Evolutionary conservation across 1,140 invertebrate genomes (phyloP).

Genomic region (Drosophila sechellia): DNA sequence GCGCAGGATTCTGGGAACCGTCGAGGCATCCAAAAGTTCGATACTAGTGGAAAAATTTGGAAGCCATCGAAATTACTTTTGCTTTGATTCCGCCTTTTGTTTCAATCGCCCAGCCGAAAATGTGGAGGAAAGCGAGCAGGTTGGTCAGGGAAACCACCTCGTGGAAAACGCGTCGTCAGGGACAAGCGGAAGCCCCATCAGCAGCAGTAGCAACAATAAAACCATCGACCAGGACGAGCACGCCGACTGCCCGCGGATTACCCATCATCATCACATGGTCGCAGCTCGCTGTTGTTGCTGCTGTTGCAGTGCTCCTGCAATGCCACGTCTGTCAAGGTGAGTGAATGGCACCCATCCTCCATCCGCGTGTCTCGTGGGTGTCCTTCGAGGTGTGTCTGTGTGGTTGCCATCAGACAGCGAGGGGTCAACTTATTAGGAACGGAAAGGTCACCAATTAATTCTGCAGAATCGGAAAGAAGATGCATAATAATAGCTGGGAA

Average conservation of each 20-base stretch:
- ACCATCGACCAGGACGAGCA: constrained; percentile 16
- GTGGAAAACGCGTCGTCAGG: constrained; percentile 72
- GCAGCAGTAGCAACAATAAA: constrained; percentile 17
- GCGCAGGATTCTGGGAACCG: constrained; percentile 41
- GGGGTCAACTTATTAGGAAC: background rate
- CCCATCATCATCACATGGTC: constrained; percentile 57
- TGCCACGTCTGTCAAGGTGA: constrained; percentile 71
- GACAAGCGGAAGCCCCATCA: constrained; percentile 37
- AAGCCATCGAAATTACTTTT: constrained; percentile 15
- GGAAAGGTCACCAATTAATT: background rate
- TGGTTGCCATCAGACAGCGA: background rate
- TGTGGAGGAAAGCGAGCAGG: constrained; percentile 42
- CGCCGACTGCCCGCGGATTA: constrained; percentile 52
- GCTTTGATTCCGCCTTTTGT: constrained; percentile 41
- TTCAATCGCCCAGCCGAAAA: constrained; percentile 27
- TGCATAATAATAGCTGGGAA: no score
- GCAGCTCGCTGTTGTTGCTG: constrained; percentile 60
- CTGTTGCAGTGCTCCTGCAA: constrained; percentile 63
- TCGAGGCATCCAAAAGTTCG: constrained; percentile 6
- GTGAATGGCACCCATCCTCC: constrained; percentile 13
- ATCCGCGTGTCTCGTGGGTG: background rate
- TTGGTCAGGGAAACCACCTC: constrained; percentile 52
- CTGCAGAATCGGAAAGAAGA: no score
- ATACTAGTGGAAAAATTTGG: constrained; percentile 6
- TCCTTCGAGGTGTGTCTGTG: background rate